Percentiles rank a stretch among this genome's conserved stretches.
These are phyloP conservation scores for Furnarius figulus DNA, from an alignment of 2,113 vertebrate genomes.

Conservation along the genomic window DNA sequence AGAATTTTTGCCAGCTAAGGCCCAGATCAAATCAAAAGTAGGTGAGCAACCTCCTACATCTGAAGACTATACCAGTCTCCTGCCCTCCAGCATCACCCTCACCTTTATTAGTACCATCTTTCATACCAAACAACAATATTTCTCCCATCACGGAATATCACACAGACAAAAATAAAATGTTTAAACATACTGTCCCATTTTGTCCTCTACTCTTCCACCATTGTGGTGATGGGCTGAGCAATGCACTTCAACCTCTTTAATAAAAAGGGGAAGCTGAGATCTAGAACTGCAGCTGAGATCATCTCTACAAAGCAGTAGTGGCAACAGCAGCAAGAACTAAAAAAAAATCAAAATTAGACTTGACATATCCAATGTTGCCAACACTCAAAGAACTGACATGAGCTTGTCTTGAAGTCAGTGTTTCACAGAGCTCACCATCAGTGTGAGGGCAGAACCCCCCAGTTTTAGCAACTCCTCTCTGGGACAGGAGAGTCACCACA, in stretches of 20 bases:
- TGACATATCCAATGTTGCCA: neutral
- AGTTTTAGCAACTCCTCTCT: neutral
- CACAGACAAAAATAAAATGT: neutral
- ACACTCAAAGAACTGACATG: neutral
- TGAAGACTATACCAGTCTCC: neutral
- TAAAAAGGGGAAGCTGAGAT: neutral
- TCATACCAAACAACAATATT: neutral
- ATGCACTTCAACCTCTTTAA: neutral
- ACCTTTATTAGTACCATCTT: neutral
- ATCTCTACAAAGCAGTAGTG: neutral
- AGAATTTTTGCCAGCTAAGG: neutral
- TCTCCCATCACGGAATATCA: neutral
- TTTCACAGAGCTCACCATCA: neutral
- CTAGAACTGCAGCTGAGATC: neutral
- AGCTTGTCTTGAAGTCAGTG: neutral
- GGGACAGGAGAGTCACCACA: neutral
- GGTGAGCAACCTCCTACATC: neutral
- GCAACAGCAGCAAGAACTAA: neutral
- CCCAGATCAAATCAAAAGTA: neutral
- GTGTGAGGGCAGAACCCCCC: neutral
- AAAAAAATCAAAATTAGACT: neutral
- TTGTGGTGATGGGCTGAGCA: neutral
- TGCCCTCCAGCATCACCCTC: neutral
- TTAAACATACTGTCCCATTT: neutral
- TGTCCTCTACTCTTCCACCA: neutral